Evolutionary conservation across 2,113 vertebrate genomes (phyloP).

Genomic region (Perognathus longimembris): DNA sequence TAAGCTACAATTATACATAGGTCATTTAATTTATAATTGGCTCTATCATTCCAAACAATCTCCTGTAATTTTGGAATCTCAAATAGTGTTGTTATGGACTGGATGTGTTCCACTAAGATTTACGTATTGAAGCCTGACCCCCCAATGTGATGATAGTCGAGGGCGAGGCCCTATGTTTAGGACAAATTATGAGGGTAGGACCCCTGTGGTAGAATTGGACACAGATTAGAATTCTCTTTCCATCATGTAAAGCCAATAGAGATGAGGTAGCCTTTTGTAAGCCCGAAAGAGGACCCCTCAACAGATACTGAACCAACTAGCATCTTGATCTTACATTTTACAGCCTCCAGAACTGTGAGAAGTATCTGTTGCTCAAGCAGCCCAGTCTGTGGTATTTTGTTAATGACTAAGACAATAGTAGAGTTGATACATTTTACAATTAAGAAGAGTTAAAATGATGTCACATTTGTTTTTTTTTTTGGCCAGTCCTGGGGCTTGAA

Average conservation of each 20-base stretch:
- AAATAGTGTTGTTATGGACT: neutral
- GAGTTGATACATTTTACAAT: neutral
- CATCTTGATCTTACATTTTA: neutral
- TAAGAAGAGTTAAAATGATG: neutral
- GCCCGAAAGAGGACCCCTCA: neutral
- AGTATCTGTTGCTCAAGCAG: neutral
- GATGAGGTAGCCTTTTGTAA: neutral
- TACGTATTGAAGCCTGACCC: neutral
- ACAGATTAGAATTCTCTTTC: neutral
- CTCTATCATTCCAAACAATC: neutral
- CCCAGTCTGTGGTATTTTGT: neutral
- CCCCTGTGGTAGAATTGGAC: neutral
- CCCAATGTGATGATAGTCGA: neutral
- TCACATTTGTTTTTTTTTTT: too few relatives aligned
- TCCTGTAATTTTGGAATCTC: neutral
- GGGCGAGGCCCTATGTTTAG: neutral
- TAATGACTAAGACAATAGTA: neutral
- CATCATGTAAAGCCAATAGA: neutral
- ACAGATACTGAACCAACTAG: neutral
- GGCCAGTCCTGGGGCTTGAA: too few relatives aligned
- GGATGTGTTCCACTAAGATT: neutral
- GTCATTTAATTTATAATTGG: neutral
- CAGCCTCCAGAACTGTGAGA: neutral
- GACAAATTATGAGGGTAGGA: neutral
- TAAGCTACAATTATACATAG: neutral